Percentiles rank a stretch among this genome's conserved stretches.
Conservation (phyloP, 2,113 vertebrate genomes). For the Uria lomvia region DNA sequence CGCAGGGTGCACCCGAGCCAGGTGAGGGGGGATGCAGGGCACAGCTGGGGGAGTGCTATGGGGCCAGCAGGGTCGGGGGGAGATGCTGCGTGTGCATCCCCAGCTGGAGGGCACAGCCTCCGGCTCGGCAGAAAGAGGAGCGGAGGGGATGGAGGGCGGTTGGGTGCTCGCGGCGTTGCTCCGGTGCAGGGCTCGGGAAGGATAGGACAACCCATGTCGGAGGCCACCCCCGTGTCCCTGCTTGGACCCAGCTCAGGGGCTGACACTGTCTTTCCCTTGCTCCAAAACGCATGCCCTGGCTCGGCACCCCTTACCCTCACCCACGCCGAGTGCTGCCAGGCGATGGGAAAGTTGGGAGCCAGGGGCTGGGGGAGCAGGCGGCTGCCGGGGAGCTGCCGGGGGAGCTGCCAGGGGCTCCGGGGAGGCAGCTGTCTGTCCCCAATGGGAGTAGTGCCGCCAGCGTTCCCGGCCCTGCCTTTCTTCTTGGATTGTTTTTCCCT, state of each 20-base stretch:
- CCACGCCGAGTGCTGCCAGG: fast-evolving
- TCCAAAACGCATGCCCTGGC: fast-evolving
- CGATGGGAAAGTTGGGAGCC: neutral
- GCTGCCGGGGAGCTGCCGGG: neutral
- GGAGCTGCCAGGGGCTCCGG: neutral
- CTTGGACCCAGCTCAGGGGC: neutral
- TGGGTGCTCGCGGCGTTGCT: neutral
- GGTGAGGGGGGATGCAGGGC: neutral
- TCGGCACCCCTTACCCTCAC: neutral
- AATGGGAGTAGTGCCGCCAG: fast-evolving
- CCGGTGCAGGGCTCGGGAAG: neutral
- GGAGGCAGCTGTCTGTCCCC: neutral
- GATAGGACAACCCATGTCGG: neutral
- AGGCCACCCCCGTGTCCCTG: neutral
- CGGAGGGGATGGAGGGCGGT: neutral
- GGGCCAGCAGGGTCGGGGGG: neutral
- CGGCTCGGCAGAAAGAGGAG: neutral
- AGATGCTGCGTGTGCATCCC: neutral
- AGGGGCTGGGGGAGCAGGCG: neutral
- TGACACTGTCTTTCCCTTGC: neutral
- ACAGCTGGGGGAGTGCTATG: neutral
- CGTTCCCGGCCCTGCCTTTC: neutral
- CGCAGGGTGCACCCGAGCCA: conserved; percentile 19
- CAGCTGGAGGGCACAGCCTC: neutral
- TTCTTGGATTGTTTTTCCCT: neutral